Base-by-base conservation (phyloP, 2,797 vertebrate species). In the Centropyge bicolor region DNA sequence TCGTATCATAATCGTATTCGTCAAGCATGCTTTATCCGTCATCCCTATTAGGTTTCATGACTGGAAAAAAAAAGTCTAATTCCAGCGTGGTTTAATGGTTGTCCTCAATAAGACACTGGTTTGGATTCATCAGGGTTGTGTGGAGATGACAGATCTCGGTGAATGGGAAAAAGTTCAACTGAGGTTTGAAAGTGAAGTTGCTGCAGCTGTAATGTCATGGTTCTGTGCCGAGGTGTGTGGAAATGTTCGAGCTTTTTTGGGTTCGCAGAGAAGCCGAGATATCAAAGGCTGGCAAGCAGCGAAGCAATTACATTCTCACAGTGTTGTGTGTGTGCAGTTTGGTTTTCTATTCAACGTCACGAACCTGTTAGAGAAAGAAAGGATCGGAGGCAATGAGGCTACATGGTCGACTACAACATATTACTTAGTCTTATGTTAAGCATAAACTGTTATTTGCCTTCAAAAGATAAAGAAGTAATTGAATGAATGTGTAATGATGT, bases 281-380 rank as follows among this genome's bases (percentile, higher is more conserved):
- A 54, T 86, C 36, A 77, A 81, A 81, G 74, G 67, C 59, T n/a
- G 56, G 35, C 41, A 60, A 46, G n/a, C n/a, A 38, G 64, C 36
- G 52, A 79, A 76, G 79, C 80, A 82, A 78, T 79, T 76, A 56
- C 11, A n/a, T 69, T 80, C 45, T 38, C 13, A 55, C 46, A 52
- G 10, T 59, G 46, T 6, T 31, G 27, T 8, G 8, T n/a, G 20
- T 78, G 51, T 84, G 57, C 55, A 54, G 59, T 75, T 76, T 69
- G 63, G 56, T 60, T 67, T 84, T 73, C 35, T 46, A 48, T 59
- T 83, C 35, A 46, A 72, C 51, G 70, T 81, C 59, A 63, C 35
- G 19, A 78, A 40, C 38, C 27, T 43, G 40, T 82, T 52, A 57
- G 19, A 27, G 14, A 19, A 38, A 36, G 8, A 17, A 54, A 69